Percentiles rank a stretch among this genome's conserved stretches.
phyloP scores from a whole-genome alignment of 2,888 invertebrate genomes.

The Heteromurus nitidus region DNA sequence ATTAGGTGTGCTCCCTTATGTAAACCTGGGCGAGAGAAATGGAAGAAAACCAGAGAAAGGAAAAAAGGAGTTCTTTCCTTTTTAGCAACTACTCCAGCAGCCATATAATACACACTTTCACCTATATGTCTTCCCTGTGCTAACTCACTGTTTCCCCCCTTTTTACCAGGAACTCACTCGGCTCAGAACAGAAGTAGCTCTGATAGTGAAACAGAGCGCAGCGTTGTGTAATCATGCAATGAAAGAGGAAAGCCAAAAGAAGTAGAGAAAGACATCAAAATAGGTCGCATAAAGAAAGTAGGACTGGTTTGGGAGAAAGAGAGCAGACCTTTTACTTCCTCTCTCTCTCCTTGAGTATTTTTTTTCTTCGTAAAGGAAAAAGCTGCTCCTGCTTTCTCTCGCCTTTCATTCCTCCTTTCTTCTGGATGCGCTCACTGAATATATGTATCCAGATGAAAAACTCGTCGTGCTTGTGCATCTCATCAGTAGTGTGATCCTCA shows the following conservation, averaged over 20 bases:
- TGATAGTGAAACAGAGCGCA: background rate
- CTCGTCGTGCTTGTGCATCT: conserved; percentile 55
- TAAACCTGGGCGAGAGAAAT: background rate
- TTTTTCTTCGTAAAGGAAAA: conserved; percentile 12
- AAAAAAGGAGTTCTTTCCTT: conserved; percentile 6
- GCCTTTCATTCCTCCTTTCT: conserved; percentile 1
- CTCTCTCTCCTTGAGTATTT: conserved; percentile 8
- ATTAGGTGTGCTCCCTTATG: background rate
- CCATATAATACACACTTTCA: conserved; percentile 39
- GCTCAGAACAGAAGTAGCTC: too few species aligned
- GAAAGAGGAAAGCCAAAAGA: conserved; percentile 45
- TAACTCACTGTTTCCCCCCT: conserved; percentile 25
- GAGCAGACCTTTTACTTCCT: conserved; percentile 43
- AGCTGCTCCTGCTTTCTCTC: background rate
- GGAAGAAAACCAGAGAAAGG: conserved; percentile 16
- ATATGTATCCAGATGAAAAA: conserved; percentile 36
- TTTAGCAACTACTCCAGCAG: conserved; percentile 26
- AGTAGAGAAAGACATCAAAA: conserved; percentile 55
- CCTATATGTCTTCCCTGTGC: conserved; percentile 29
- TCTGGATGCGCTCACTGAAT: conserved; percentile 28
- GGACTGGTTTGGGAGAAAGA: conserved; percentile 24
- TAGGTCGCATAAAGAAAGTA: conserved; percentile 48
- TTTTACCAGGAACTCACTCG: too few species aligned
- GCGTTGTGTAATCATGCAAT: conserved; percentile 20
- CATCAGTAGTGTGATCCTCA: conserved; percentile 40